These are phyloP conservation scores for Leptodirus hochenwartii DNA, from an alignment of 2,888 invertebrate genomes.

Conservation along the genomic window DNA sequence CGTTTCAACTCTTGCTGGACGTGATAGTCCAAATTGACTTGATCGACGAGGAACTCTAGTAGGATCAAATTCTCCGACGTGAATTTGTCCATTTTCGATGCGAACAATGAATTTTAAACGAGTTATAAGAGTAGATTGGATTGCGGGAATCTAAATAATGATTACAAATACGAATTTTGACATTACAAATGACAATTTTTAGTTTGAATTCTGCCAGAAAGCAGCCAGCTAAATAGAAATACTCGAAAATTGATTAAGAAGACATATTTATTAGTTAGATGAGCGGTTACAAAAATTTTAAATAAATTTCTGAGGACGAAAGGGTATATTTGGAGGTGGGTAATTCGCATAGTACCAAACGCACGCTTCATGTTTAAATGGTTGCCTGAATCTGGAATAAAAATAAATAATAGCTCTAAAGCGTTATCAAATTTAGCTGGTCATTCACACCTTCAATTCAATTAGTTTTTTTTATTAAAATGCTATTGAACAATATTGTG, in stretches of 20 bases:
- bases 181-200: no score
- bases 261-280: no score
- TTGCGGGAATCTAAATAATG: slow-evolving; percentile 9
- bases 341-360: slow-evolving; percentile 37
- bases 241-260: no score
- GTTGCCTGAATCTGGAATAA: slow-evolving; percentile 31
- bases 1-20: slow-evolving; percentile 13
- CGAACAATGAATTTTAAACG: no score
- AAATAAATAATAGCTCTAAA: slow-evolving; percentile 1
- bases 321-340: slow-evolving; percentile 28
- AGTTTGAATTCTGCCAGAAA: no score
- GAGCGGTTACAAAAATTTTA: no score
- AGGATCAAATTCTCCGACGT: slow-evolving; percentile 40
- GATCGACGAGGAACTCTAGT: slow-evolving; percentile 43
- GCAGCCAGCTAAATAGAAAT: no score
- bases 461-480: no score
- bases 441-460: no score
- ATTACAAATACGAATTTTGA: no score
- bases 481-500: no score
- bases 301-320: slow-evolving; percentile 14
- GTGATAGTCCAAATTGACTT: slow-evolving; percentile 19
- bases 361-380: slow-evolving; percentile 35
- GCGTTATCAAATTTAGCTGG: neutral
- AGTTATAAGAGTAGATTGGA: neutral
- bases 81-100: slow-evolving; percentile 25